These are phyloP conservation scores for Drosophila sechellia DNA, from an alignment of 1,140 invertebrate species.

Conservation along the genomic window DNA sequence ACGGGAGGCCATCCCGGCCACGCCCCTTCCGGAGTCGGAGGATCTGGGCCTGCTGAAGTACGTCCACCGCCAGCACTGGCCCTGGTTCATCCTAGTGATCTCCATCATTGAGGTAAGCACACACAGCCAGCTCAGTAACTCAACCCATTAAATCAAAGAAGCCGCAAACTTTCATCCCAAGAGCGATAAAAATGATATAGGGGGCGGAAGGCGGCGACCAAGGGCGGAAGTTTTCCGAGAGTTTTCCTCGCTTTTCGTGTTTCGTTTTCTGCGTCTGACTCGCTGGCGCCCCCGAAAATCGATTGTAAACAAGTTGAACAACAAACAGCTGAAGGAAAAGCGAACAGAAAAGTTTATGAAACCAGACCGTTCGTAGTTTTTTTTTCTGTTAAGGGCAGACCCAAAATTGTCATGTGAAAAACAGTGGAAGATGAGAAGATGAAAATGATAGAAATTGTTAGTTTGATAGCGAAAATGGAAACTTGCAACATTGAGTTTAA, in stretches of 20 bases:
- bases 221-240: conserved; percentile 31
- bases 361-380: conserved; percentile 21
- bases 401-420: conserved; percentile 1
- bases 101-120: conserved; percentile 93
- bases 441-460: conserved; percentile 10
- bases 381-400: conserved; percentile 7
- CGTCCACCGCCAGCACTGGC: conserved; percentile 84
- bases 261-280: conserved; percentile 51
- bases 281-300: conserved; percentile 81
- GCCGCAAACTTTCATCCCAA: conserved; percentile 71
- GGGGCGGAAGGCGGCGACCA: not conserved
- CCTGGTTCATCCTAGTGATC: conserved; percentile 94
- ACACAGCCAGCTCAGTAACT: not conserved
- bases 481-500: not conserved
- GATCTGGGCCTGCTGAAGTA: conserved; percentile 67
- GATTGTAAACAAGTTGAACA: conserved; percentile 78
- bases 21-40: conserved; percentile 32
- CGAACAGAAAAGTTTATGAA: conserved; percentile 25
- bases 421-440: not conserved
- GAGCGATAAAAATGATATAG: conserved; percentile 74
- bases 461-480: not conserved
- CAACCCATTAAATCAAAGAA: conserved; percentile 31
- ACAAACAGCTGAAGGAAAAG: conserved; percentile 36
- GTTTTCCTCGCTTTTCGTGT: conserved; percentile 19
- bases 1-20: conserved; percentile 37